Evolutionary conservation across 2,797 vertebrate genomes (phyloP), one percentile per base, ranked within the genome.

Genomic region (Bovichtus variegatus): DNA sequence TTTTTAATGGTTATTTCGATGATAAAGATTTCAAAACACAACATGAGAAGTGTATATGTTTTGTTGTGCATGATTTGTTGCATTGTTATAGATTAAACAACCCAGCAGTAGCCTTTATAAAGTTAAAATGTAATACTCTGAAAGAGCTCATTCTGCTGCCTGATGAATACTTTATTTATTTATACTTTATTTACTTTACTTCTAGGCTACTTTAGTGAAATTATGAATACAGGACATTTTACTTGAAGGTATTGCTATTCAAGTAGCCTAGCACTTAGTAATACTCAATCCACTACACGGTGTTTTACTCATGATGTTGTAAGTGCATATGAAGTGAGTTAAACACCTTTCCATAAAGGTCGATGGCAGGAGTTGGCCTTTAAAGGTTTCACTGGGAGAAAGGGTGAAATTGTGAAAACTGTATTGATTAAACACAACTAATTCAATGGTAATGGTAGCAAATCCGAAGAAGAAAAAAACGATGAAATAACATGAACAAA

Each of bases 21-120:
- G 9, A 40, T 34, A n/a, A 34, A 29, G 3, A 51, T 25, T 47
- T 21, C n/a, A 47, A 41, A 71, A 55, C 0, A 27, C 21, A n/a
- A n/a, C n/a, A n/a, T 43, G 25, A 43, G 2, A 3, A 19, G 1
- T 16, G n/a, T 38, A 19, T 38, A 25, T 68, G 29, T 57, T 53
- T 27, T 50, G 10, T 62, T 64, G 15, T 55, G 31, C 54, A 47
- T 61, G 8, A 23, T 65, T 38, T 59, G 15, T 49, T 67, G 41
- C 29, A 57, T 25, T 38, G 6, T 36, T 43, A 44, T 25, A 51
- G 4, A 44, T 64, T 51, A 16, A 70, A 10, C 34, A 55, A 47
- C 12, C 19, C 2, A 54, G 15, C 0, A 40, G 40, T 11, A 34
- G 34, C n/a, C 29, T n/a, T n/a, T 38, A 65, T 12, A 25, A 54